These are phyloP conservation scores for Vombatus ursinus DNA, from an alignment of 2,113 vertebrate species.

Conservation along the genomic window DNA sequence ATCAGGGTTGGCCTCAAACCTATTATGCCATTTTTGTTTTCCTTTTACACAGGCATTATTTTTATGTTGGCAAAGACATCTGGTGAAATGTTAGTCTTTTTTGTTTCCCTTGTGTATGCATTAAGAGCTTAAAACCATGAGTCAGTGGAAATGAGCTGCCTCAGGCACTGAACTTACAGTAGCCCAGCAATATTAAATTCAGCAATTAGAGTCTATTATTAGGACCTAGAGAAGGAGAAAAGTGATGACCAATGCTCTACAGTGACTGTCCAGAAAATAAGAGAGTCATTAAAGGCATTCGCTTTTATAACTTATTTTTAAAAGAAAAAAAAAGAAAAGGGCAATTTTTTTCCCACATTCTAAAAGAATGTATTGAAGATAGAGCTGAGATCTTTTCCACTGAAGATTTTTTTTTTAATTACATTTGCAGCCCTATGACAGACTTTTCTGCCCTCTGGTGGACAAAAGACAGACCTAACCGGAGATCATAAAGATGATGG, in stretches of 20 bases:
- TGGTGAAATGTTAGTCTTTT: not conserved
- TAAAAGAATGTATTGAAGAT: slow-evolving; percentile 36
- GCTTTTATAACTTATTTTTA: slow-evolving; percentile 14
- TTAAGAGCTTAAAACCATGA: slow-evolving; percentile 39
- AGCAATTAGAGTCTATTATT: slow-evolving; percentile 5
- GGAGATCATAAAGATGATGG: not conserved
- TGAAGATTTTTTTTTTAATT: slow-evolving; percentile 28
- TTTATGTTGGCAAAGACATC: slow-evolving; percentile 30
- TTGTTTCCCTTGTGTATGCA: not conserved
- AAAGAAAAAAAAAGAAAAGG: slow-evolving; percentile 12
- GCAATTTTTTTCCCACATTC: slow-evolving; percentile 28
- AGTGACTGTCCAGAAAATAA: not conserved
- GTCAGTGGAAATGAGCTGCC: slow-evolving; percentile 42
- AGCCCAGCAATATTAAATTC: slow-evolving; percentile 19
- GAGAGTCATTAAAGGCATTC: slow-evolving; percentile 10
- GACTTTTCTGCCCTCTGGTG: slow-evolving; percentile 63
- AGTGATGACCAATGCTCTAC: not conserved
- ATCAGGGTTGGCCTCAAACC: slow-evolving; percentile 9
- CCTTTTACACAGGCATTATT: slow-evolving; percentile 19
- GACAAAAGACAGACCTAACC: slow-evolving; percentile 46
- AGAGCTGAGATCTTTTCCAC: not conserved
- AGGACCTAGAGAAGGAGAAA: not conserved
- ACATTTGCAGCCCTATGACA: not conserved
- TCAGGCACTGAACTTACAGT: not conserved
- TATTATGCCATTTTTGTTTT: not conserved